These are phyloP conservation scores for Xiphias gladius DNA, from an alignment of 2,113 vertebrate species.

Conservation along the genomic window DNA sequence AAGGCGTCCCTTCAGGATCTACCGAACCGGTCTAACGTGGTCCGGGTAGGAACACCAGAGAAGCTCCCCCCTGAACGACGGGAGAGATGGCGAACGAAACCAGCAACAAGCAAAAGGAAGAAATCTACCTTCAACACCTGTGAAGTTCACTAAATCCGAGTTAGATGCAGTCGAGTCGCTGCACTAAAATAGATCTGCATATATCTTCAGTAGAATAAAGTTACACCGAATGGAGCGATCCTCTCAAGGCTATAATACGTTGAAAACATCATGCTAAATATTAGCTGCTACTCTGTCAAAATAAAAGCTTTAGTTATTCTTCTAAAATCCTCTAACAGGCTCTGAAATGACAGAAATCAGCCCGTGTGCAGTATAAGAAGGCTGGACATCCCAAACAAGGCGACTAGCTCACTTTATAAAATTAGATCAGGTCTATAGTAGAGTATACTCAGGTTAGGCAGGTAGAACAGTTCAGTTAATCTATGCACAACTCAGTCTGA, in stretches of 20 bases:
- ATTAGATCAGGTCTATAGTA: constrained; percentile 36
- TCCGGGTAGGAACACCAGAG: constrained; percentile 27
- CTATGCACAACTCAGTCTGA: constrained; percentile 52
- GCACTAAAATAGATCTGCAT: constrained; percentile 59
- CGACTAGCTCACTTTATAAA: constrained; percentile 49
- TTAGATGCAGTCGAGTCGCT: constrained; percentile 53
- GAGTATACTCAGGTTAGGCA: constrained; percentile 33
- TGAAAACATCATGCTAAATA: constrained; percentile 75
- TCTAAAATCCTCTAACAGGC: constrained; percentile 42
- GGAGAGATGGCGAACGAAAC: constrained; percentile 26
- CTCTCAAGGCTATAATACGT: constrained; percentile 45
- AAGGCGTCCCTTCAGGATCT: not conserved
- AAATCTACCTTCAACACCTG: constrained; percentile 70
- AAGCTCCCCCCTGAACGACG: constrained; percentile 58
- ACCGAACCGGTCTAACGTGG: not conserved
- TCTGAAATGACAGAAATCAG: constrained; percentile 13
- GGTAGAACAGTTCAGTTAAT: constrained; percentile 33
- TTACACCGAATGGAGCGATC: constrained; percentile 32
- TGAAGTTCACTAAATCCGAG: constrained; percentile 77
- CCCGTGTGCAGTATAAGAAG: constrained; percentile 23
- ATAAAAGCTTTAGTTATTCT: constrained; percentile 49
- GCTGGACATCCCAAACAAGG: constrained; percentile 37
- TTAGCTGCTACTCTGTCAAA: constrained; percentile 63
- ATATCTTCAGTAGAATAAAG: constrained; percentile 34
- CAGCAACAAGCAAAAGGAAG: constrained; percentile 39